Conservation (phyloP, 2,888 invertebrate genomes). For the Metopia argyrocephala region DNA sequence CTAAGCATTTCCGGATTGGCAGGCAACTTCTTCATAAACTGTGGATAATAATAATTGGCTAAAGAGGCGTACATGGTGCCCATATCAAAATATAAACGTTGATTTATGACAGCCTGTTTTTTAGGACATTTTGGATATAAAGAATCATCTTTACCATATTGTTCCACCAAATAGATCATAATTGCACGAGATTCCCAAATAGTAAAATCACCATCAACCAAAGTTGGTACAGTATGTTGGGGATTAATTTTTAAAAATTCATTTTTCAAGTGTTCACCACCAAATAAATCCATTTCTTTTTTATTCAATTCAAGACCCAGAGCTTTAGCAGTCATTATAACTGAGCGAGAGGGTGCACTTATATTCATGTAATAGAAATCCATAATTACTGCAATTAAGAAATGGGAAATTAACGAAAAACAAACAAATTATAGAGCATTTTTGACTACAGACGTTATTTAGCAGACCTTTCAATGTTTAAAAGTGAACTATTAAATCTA, state of each 20-base stretch:
- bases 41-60: conserved; percentile 84
- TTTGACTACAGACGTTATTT: too few species aligned
- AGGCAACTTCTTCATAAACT: conserved; percentile 81
- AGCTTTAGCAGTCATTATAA: conserved; percentile 83
- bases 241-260: conserved; percentile 88
- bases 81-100: conserved; percentile 88
- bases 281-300: conserved; percentile 81
- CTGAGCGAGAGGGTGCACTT: conserved; percentile 84
- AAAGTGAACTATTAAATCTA: too few species aligned
- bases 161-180: conserved; percentile 86
- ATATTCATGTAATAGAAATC: conserved; percentile 84
- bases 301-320: conserved; percentile 83
- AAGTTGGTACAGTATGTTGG: conserved; percentile 90
- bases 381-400: conserved; percentile 74
- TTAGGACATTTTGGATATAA: conserved; percentile 88
- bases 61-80: conserved; percentile 86
- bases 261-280: conserved; percentile 84
- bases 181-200: conserved; percentile 93
- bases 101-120: conserved; percentile 87
- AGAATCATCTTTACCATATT: conserved; percentile 88
- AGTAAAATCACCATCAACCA: conserved; percentile 89
- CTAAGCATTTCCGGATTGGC: conserved; percentile 84
- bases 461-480: too few species aligned
- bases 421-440: background rate
- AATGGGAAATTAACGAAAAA: background rate